Percentiles rank a stretch among this genome's conserved stretches.
Conservation (phyloP, 2,888 invertebrate species). For the Tenthredo distinguenda region DNA sequence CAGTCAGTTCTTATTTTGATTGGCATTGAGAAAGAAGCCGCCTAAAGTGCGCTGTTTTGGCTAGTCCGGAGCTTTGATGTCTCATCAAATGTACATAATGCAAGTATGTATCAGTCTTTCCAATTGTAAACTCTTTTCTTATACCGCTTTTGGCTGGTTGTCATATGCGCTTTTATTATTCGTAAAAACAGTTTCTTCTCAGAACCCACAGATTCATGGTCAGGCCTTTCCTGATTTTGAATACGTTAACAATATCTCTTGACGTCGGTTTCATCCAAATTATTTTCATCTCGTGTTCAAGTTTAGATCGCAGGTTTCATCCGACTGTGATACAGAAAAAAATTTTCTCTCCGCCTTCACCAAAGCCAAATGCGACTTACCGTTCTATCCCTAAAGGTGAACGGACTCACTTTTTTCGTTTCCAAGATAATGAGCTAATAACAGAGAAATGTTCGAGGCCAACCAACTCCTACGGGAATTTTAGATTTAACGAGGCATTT, state of each 20-base stretch:
- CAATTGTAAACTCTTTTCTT: background rate
- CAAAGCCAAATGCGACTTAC: background rate
- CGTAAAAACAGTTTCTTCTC: background rate
- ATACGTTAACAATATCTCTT: background rate
- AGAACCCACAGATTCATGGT: background rate
- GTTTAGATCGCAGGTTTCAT: background rate
- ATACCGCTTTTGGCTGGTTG: background rate
- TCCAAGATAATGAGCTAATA: constrained; percentile 29
- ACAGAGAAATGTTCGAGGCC: constrained; percentile 2
- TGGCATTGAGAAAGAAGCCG: background rate
- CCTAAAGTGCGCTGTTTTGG: constrained; percentile 19
- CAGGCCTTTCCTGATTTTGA: background rate
- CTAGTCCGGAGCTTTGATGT: background rate
- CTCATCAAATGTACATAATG: constrained; percentile 3
- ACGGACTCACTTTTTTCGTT: background rate
- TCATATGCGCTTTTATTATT: background rate
- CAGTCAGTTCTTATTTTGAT: constrained; percentile 11
- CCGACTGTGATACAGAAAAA: background rate
- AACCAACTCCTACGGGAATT: constrained; percentile 2
- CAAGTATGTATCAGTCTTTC: background rate
- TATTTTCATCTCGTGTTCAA: background rate
- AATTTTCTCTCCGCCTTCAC: background rate
- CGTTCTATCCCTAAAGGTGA: constrained; percentile 21
- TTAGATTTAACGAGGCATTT: background rate
- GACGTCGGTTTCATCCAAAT: background rate